phyloP scores from a whole-genome alignment of 2,797 vertebrate genomes.

The Hippoglossus hippoglossus region DNA sequence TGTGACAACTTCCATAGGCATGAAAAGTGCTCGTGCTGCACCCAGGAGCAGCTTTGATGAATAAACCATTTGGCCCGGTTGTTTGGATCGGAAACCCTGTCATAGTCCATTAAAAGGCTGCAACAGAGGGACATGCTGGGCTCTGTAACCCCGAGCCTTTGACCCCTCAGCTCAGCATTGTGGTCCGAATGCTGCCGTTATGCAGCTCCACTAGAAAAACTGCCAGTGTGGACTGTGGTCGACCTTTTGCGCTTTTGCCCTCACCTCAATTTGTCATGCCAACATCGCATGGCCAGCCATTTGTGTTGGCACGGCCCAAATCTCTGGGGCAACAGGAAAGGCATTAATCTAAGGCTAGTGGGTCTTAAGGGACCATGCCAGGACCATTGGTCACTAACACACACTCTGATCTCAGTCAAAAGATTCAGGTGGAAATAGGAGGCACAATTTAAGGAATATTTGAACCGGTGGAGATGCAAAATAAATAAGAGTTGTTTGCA shows the following conservation, averaged over 20 bases:
- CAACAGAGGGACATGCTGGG: slow-evolving; percentile 61
- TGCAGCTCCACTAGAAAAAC: slow-evolving; percentile 41
- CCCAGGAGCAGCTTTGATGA: slow-evolving; percentile 72
- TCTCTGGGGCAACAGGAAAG: slow-evolving; percentile 69
- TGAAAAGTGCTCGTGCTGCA: slow-evolving; percentile 62
- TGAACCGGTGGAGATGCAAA: slow-evolving; percentile 25
- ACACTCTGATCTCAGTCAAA: slow-evolving; percentile 48
- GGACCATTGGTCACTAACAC: slow-evolving; percentile 56
- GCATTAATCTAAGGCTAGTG: slow-evolving; percentile 67
- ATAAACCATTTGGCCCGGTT: slow-evolving; percentile 79
- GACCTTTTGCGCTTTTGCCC: slow-evolving; percentile 61
- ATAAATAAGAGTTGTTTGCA: slow-evolving; percentile 26
- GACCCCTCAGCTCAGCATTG: slow-evolving; percentile 43
- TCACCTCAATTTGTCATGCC: slow-evolving; percentile 62
- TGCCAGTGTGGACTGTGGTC: slow-evolving; percentile 38
- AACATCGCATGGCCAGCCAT: slow-evolving; percentile 68
- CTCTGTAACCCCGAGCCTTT: slow-evolving; percentile 59
- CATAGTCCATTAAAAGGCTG: slow-evolving; percentile 79
- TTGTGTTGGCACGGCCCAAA: slow-evolving; percentile 75
- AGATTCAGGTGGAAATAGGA: slow-evolving; percentile 48
- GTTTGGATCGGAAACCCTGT: slow-evolving; percentile 75
- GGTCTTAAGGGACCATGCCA: slow-evolving; percentile 63
- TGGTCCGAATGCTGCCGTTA: slow-evolving; percentile 33
- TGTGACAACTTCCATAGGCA: slow-evolving; percentile 58
- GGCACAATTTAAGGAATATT: slow-evolving; percentile 43